Base-by-base conservation (phyloP, 2,113 vertebrate species). In the Pseudolaguvia tuberculata region DNA sequence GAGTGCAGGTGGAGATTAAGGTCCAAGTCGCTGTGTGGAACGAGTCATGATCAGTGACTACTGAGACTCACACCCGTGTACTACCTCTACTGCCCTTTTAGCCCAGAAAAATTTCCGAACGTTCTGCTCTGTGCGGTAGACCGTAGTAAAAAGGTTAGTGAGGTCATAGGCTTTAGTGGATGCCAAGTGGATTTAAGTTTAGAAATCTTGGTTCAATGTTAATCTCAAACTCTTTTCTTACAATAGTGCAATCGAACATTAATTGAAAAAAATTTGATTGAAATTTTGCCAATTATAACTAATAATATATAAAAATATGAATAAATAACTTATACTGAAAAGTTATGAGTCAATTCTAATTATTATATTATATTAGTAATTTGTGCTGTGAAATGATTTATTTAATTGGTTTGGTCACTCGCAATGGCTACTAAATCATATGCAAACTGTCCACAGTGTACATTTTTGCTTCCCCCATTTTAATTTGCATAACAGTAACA, bases 1-100 rank as follows among this genome's bases (percentile, higher is more conserved):
- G 83, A 84, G 83, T 78, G 81, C 85, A 87, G 52, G 20, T 15
- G 50, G 72, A 69, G 90, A 86, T 76, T 94, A 97, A 96, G 91
- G 95, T 97, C 93, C 94, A 84, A 89, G 78, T 90, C 88, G 92
- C 74, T 73, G 87, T 92, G 90, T 91, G 94, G 95, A 95, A 96
- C 94, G 81, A 83, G 82, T 87, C 90, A 89, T 87, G 76, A 88
- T 91, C 87, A 70, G 84, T 82, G 84, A 85, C 87, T 85, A 70
- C 76, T 83, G 76, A 88, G 90, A 83, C 83, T 89, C 85, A 92
- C 87, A 90, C 91, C 91, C 92, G 88, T 85, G 87, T 83, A 72
- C 57, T 80, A 87, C 83, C 80, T 82, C 82, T 84, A 69, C 78
- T 89, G 85, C 80, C 85, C 87, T 86, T 84, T 85, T 84, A 51